phyloP scores from a whole-genome alignment of 2,888 invertebrate species.

The Gnatocerus cornutus region DNA sequence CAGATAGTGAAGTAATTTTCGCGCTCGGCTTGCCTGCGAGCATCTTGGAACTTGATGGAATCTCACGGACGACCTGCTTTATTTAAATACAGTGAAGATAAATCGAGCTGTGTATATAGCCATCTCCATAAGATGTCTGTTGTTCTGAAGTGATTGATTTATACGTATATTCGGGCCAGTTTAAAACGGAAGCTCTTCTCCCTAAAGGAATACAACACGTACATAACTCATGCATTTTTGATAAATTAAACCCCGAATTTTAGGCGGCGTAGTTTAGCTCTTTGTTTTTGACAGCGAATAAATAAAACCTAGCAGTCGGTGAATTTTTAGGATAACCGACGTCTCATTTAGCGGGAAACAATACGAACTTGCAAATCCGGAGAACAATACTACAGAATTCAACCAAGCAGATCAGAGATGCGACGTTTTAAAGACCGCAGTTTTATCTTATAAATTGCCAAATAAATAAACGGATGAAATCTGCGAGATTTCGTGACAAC shows the following conservation, averaged over 20 bases:
- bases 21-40: constrained; percentile 64
- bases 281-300: constrained; percentile 38
- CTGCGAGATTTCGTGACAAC: constrained; percentile 24
- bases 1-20: constrained; percentile 64
- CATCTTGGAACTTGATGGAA: constrained; percentile 67
- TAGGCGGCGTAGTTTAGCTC: constrained; percentile 17
- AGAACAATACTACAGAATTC: constrained; percentile 38
- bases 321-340: constrained; percentile 30
- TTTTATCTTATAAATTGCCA: constrained; percentile 39
- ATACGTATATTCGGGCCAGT: constrained; percentile 60
- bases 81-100: constrained; percentile 67
- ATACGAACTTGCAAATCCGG: constrained; percentile 25
- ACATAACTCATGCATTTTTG: constrained; percentile 33
- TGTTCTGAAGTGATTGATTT: constrained; percentile 63
- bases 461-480: constrained; percentile 31
- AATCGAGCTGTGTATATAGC: constrained; percentile 58
- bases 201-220: constrained; percentile 16
- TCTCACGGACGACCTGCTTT: constrained; percentile 67
- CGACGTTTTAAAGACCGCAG: constrained; percentile 38
- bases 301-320: constrained; percentile 36
- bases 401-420: constrained; percentile 11
- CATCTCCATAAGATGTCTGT: constrained; percentile 55
- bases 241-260: constrained; percentile 35
- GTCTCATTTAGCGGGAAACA: constrained; percentile 29
- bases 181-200: constrained; percentile 32